These are phyloP conservation scores for Scaptodrosophila latifasciaeformis DNA, from an alignment of 2,888 invertebrate species.

Conservation along the genomic window DNA sequence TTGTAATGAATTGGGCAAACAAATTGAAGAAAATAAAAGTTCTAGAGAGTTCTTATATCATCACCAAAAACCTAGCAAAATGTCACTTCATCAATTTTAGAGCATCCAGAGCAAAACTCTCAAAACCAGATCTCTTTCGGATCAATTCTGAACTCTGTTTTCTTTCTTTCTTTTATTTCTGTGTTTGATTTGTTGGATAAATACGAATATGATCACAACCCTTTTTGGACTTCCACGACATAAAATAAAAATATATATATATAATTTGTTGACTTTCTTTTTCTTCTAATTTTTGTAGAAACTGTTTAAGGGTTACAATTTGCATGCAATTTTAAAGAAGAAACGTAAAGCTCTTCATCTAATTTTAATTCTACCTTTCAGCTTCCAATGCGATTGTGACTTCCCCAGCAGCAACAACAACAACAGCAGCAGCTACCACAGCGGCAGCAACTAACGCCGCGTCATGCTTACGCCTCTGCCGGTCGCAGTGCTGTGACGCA, in stretches of 20 bases:
- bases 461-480: conserved; percentile 54
- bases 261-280: not conserved
- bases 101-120: conserved; percentile 49
- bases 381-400: conserved; percentile 48
- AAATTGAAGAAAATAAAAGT: conserved; percentile 1
- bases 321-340: conserved; percentile 72
- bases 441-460: conserved; percentile 15
- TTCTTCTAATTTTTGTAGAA: conserved; percentile 53
- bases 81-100: conserved; percentile 27
- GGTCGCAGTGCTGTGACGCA: conserved; percentile 39
- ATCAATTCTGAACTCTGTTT: conserved; percentile 3
- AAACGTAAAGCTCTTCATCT: conserved; percentile 68
- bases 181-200: conserved; percentile 1
- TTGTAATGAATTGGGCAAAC: too few relatives aligned
- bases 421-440: conserved; percentile 13
- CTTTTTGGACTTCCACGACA: conserved; percentile 75
- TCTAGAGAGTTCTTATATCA: too few relatives aligned
- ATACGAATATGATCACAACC: conserved; percentile 75
- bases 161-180: conserved; percentile 3
- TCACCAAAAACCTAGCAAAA: conserved; percentile 72
- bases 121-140: conserved; percentile 22
- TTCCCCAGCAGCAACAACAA: conserved; percentile 23
- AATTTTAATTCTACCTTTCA: conserved; percentile 1
- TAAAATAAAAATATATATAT: not conserved
- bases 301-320: conserved; percentile 69